phyloP scores from a whole-genome alignment of 35 echinoderm and acorn worm genomes.

The Heliocidaris tuberculata region DNA sequence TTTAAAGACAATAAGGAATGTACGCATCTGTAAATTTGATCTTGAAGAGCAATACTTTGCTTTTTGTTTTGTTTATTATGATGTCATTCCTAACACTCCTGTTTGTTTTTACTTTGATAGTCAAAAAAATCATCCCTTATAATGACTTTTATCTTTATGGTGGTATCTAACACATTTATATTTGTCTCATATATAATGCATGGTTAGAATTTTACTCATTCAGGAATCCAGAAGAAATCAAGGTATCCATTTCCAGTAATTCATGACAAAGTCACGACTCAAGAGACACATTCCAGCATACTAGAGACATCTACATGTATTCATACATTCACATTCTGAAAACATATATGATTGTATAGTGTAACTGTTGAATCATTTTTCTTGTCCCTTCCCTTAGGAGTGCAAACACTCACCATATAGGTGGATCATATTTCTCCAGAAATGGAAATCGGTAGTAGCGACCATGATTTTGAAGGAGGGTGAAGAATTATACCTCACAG shows the following conservation, averaged over 20 bases:
- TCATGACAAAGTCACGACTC: not conserved
- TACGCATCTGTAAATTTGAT: too few species aligned
- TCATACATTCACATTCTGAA: not conserved
- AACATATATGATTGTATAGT: not conserved
- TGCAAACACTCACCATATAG: not conserved
- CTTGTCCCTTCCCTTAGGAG: not conserved
- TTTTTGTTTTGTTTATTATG: too few species aligned
- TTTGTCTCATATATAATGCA: too few species aligned
- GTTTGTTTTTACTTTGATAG: too few species aligned
- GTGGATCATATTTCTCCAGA: not conserved
- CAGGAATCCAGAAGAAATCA: too few species aligned
- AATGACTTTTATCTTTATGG: too few species aligned
- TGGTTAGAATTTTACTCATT: too few species aligned
- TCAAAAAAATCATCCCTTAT: too few species aligned
- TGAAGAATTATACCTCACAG: slow-evolving; percentile 3
- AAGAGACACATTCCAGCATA: not conserved
- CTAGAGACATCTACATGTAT: not conserved
- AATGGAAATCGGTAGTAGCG: not conserved
- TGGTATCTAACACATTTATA: too few species aligned
- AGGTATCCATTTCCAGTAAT: not conserved
- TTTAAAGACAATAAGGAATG: too few species aligned
- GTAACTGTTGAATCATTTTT: slow-evolving; percentile 8
- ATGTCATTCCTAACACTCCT: too few species aligned
- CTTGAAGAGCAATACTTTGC: too few species aligned
- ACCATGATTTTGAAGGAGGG: not conserved